Evolutionary conservation across 2,888 invertebrate species (phyloP).

Genomic region (Listrodromus nycthemerus): DNA sequence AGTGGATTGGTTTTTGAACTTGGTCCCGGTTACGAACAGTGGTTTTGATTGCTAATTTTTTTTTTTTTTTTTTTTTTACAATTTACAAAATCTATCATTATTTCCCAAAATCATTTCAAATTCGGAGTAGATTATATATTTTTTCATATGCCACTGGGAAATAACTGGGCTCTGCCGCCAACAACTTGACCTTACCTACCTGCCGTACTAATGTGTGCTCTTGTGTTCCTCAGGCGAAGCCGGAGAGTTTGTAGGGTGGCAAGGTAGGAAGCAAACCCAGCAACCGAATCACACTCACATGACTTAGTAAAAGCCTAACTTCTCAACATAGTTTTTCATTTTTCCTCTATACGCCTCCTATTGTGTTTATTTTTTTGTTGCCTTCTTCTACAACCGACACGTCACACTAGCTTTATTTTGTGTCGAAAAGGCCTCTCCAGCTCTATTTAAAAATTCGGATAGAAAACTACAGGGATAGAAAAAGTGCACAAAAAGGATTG

Average conservation of each 20-base stretch:
- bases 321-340: constrained; percentile 70
- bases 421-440: constrained; percentile 55
- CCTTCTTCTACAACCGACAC: constrained; percentile 55
- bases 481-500: neutral
- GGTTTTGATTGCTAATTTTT: constrained; percentile 73
- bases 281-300: constrained; percentile 85
- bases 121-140: neutral
- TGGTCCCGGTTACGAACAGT: constrained; percentile 82
- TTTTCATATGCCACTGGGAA: constrained; percentile 81
- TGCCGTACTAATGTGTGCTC: constrained; percentile 87
- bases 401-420: constrained; percentile 61
- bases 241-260: constrained; percentile 92
- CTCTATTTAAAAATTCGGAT: neutral
- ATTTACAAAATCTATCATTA: too few species aligned
- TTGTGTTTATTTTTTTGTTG: constrained; percentile 38
- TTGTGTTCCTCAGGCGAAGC: constrained; percentile 90
- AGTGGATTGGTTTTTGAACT: constrained; percentile 84
- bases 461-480: neutral
- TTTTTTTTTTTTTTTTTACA: constrained; percentile 37
- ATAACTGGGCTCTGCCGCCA: constrained; percentile 84
- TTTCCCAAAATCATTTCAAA: neutral
- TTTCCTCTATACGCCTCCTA: constrained; percentile 59
- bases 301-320: constrained; percentile 83
- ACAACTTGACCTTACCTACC: constrained; percentile 84
- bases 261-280: constrained; percentile 88